These are phyloP conservation scores for Pantala flavescens DNA, from an alignment of 1,140 invertebrate genomes.

Conservation along the genomic window DNA sequence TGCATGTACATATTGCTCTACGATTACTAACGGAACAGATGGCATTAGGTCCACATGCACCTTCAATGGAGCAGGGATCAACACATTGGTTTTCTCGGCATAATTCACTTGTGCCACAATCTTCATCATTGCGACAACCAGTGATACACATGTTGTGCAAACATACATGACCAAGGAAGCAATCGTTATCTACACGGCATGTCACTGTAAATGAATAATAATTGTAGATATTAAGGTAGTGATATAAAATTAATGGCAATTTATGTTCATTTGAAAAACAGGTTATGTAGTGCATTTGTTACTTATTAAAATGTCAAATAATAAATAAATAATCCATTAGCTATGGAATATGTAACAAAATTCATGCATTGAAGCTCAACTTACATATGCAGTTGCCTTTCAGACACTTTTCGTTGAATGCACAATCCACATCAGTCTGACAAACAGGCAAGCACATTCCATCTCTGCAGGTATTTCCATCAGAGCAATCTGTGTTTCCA, in stretches of 20 bases:
- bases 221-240: neutral
- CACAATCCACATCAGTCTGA: slow-evolving; percentile 67
- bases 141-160: slow-evolving; percentile 71
- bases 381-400: slow-evolving; percentile 66
- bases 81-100: slow-evolving; percentile 68
- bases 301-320: slow-evolving; percentile 12
- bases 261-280: too few relatives aligned
- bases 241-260: neutral
- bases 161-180: slow-evolving; percentile 82
- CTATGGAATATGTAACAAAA: neutral
- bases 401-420: slow-evolving; percentile 82
- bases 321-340: neutral
- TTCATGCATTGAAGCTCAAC: slow-evolving; percentile 30
- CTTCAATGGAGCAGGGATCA: slow-evolving; percentile 59
- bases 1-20: slow-evolving; percentile 68
- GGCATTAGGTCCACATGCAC: slow-evolving; percentile 74
- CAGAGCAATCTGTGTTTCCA: slow-evolving; percentile 52
- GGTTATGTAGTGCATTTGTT: neutral
- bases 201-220: slow-evolving; percentile 48
- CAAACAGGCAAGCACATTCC: slow-evolving; percentile 69
- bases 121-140: slow-evolving; percentile 75
- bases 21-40: slow-evolving; percentile 69
- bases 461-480: slow-evolving; percentile 58
- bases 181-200: slow-evolving; percentile 80
- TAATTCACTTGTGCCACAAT: slow-evolving; percentile 70